Conservation (phyloP, 30 jellyfish, hydroid and myxozoan species). For the Nemopilema nomurai region DNA sequence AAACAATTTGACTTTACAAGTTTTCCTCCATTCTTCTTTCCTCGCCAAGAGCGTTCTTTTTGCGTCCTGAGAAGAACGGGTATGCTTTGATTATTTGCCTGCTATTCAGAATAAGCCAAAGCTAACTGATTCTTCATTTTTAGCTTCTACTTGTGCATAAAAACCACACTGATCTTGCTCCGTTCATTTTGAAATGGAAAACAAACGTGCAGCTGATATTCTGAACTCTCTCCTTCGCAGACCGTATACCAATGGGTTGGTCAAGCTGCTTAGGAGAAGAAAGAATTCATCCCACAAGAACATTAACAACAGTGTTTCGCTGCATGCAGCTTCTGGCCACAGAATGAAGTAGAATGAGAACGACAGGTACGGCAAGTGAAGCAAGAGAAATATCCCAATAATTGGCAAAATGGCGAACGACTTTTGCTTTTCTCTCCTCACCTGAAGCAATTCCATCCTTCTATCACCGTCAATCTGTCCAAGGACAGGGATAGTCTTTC, state of each 20-base stretch:
- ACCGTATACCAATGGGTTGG: conserved; percentile 29
- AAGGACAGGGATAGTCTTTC: conserved; percentile 6
- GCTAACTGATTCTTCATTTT: too few species aligned
- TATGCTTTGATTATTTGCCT: too few species aligned
- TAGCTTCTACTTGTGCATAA: too few species aligned
- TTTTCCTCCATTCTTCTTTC: too few species aligned
- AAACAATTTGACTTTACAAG: too few species aligned
- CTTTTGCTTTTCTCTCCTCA: conserved; percentile 9
- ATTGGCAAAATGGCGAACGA: conserved; percentile 4
- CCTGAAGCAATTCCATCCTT: background rate
- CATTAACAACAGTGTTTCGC: conserved; percentile 4
- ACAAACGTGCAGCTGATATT: background rate
- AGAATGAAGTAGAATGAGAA: conserved; percentile 23
- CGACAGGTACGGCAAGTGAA: conserved; percentile 42
- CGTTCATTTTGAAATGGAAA: background rate
- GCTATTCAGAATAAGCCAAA: too few species aligned
- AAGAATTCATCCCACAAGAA: conserved; percentile 38
- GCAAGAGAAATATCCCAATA: conserved; percentile 6
- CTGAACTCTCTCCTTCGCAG: conserved; percentile 23
- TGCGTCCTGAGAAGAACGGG: too few species aligned
- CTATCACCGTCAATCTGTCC: background rate
- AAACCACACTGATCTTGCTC: background rate
- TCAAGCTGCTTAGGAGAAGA: conserved; percentile 26
- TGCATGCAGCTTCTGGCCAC: conserved; percentile 16
- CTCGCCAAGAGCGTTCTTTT: too few species aligned